phyloP scores from a whole-genome alignment of 2,888 invertebrate species.

The Enchytraeus crypticus region DNA sequence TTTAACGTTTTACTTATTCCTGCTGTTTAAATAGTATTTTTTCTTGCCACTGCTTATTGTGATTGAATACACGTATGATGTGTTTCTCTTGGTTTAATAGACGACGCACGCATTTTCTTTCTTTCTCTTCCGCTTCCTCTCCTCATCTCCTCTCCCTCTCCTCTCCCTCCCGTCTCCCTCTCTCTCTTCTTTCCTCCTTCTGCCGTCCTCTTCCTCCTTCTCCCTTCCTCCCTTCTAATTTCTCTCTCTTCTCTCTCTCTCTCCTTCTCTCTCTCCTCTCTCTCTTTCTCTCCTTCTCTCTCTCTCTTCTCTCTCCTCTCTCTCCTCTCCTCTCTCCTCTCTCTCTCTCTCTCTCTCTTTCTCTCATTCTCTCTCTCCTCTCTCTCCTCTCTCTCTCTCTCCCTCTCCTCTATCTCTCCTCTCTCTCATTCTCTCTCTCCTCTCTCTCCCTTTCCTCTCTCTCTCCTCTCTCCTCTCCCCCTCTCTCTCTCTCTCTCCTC shows the following conservation, averaged over 20 bases:
- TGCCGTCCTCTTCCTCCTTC: neutral
- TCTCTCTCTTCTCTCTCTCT: neutral
- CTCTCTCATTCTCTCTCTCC: neutral
- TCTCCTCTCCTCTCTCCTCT: neutral
- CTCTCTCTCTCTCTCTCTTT: neutral
- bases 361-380: no score
- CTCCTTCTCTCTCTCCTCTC: neutral
- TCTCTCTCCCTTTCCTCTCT: neutral
- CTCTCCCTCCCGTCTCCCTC: neutral
- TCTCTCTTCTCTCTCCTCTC: neutral
- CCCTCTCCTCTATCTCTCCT: no score
- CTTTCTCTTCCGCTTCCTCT: no score
- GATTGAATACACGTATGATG: no score
- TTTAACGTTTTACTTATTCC: no score
- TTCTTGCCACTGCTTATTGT: no score
- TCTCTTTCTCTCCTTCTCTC: neutral
- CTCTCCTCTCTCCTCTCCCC: neutral
- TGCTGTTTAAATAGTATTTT: no score
- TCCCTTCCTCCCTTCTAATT: no score
- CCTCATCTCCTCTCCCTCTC: neutral
- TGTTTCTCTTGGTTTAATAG: no score
- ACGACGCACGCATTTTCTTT: neutral
- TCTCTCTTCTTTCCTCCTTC: neutral
- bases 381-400: neutral
- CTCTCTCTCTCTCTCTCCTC: neutral